Evolutionary conservation across 2,113 vertebrate species (phyloP), one percentile per base, ranked within the genome.

Genomic region (Daphoenositta chrysoptera): DNA sequence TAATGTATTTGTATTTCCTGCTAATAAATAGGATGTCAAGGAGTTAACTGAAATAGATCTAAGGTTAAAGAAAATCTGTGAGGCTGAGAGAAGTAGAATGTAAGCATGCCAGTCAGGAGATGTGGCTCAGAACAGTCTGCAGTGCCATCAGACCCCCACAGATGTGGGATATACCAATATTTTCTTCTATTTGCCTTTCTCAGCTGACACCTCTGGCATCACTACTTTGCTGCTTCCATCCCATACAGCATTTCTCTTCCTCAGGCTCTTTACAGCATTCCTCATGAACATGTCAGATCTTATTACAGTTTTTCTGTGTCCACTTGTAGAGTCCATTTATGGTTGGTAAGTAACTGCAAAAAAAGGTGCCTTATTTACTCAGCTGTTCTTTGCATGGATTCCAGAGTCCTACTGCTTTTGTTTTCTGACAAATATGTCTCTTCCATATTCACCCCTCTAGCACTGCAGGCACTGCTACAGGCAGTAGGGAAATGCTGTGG

Each of bases 351-450:
- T 39, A 64, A 82, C 48, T 45, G 78, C 39, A 96, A 72, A 93
- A 95, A 92, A 90, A 72, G n/a, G 22, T 13, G 79, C 28, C 42
- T 76, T 90, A 85, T 94, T 96, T 93, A 69, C 28, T 88, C 76
- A 90, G 68, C 66, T 89, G 83, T 18, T 84, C 58, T 26, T 73
- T 91, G 69, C 58, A 77, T 31, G 39, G 75, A 85, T 90, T 89
- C 47, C 76, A 91, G 51, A 83, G 53, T 42, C 42, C 57, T 64
- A 35, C 30, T 3, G 5, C 88, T 86, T 90, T 33, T 48, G 57
- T 35, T 73, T 94, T 79, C 89, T 93, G 89, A 82, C 44, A 80
- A 76, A 87, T 6, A 7, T 50, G 54, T 31, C 57, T 83, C 76
- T 89, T 58, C 33, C 63, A 44, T 56, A 76, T 24, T 84, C 58